Base-by-base conservation (phyloP, 2,888 invertebrate species). In the Pristionchus exspectatus region DNA sequence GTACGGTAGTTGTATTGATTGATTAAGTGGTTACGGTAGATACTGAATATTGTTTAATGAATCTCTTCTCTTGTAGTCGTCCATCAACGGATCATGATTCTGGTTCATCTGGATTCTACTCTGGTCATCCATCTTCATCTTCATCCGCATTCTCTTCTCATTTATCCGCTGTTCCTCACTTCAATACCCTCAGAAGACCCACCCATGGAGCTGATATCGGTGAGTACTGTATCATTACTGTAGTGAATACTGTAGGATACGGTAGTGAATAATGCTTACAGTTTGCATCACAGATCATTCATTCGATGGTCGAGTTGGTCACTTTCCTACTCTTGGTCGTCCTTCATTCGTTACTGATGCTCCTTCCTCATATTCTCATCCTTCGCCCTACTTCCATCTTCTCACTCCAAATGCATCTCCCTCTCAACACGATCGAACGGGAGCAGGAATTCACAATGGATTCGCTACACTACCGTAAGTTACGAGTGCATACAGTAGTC, bases 171-270 rank as follows among this genome's bases (percentile, higher is more conserved):
- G 44, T 50, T 27, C 81, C 63, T 38, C 89, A 89, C 83, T 89
- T 89, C 89, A 89, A 89, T 24, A 89, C 89, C 9, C 89, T 89
- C 63, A 63, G 81, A 30, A 89, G 89, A 83, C 89, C 89, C 5
- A 83, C 50, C 30, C 89, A 89, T 38, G 33, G 59, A 33, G 33
- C 30, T 1, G 84, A 85, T 50, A 85, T 85, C 21, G 59, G 84
- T 85, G 33, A 85, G 56, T 85, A 85, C 59, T 56, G 33, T 30
- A 59, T 16, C 30, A 85, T 56, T 59, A 85, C 83, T 21, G 38
- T 44, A 38, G 81, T 24, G 33, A 38, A 33, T 69, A 24, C n/a
- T 16, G 12, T 63, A 59, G 21, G 27, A 14, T 63, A 56, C 27
- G 54, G n/a, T 83, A 50, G 10, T 63, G 63, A 69, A 50, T 50